Evolutionary conservation across 2,113 vertebrate species (phyloP).

Genomic region (Dicerorhinus sumatrensis): DNA sequence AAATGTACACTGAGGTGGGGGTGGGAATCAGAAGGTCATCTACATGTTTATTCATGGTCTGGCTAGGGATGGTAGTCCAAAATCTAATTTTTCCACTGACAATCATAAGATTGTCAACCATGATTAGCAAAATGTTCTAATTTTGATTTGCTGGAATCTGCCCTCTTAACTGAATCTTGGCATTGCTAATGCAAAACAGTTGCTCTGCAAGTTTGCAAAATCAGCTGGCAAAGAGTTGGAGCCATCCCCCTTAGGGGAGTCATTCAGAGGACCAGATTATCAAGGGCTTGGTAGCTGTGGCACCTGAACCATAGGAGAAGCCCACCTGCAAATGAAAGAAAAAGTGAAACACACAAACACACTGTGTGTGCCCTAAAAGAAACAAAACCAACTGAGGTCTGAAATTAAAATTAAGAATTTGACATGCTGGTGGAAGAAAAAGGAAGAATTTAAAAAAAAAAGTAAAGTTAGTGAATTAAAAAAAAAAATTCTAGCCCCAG

Average conservation of each 20-base stretch:
- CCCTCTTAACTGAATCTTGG: conserved; percentile 74
- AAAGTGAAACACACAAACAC: conserved; percentile 86
- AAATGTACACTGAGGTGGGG: not conserved
- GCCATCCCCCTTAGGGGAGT: conserved; percentile 59
- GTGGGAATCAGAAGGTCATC: not conserved
- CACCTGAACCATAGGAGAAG: conserved; percentile 89
- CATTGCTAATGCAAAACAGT: conserved; percentile 63
- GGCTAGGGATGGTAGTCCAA: conserved; percentile 44
- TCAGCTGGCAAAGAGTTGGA: conserved; percentile 65
- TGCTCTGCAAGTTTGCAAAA: conserved; percentile 72
- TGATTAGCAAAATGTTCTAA: conserved; percentile 64
- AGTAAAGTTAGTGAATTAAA: conserved; percentile 93
- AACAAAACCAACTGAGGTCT: conserved; percentile 91
- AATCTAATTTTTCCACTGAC: conserved; percentile 76
- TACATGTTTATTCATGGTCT: conserved; percentile 42
- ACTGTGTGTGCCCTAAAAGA: conserved; percentile 86
- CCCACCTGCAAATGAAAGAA: conserved; percentile 91
- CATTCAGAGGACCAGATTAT: conserved; percentile 36
- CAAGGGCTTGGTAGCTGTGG: conserved; percentile 84
- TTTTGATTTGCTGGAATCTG: conserved; percentile 76
- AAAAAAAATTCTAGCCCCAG: conserved; percentile 91
- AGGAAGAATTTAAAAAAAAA: conserved; percentile 88
- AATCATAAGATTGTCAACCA: conserved; percentile 49
- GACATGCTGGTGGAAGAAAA: conserved; percentile 93
- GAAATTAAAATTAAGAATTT: conserved; percentile 91